Percentiles rank a stretch among this genome's conserved stretches.
Conservation (phyloP, 2,888 invertebrate genomes). For the Dolichomitus sp. region DNA sequence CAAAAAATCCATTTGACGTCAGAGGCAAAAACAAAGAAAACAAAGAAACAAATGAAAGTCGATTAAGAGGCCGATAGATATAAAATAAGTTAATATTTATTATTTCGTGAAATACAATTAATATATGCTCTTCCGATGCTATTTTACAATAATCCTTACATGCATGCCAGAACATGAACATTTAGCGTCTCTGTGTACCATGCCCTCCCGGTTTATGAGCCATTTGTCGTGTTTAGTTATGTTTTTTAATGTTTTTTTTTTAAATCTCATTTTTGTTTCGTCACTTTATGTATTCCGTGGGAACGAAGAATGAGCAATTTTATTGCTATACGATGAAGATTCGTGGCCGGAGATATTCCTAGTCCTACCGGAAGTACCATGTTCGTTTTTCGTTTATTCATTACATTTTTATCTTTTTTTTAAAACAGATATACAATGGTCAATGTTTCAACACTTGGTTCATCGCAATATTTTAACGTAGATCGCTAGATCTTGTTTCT, state of each 20-base stretch:
- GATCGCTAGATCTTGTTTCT: constrained; percentile 8
- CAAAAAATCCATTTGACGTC: constrained; percentile 34
- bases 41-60: constrained; percentile 69
- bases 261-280: neutral
- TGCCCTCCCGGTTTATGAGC: constrained; percentile 43
- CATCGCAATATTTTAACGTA: constrained; percentile 63
- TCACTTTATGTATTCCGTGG: constrained; percentile 32
- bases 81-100: constrained; percentile 83
- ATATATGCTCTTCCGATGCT: constrained; percentile 78
- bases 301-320: constrained; percentile 71
- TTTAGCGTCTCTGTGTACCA: constrained; percentile 49
- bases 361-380: constrained; percentile 66
- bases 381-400: constrained; percentile 44
- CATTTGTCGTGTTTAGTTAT: constrained; percentile 29
- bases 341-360: constrained; percentile 64
- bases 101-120: constrained; percentile 81
- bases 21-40: constrained; percentile 38
- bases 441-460: constrained; percentile 61
- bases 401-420: constrained; percentile 21
- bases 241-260: neutral
- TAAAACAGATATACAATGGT: constrained; percentile 61
- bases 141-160: constrained; percentile 76
- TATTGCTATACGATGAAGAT: constrained; percentile 73
- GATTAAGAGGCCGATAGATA: constrained; percentile 74
- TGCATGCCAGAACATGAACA: constrained; percentile 72